Evolutionary conservation across 2,113 vertebrate genomes (phyloP), one percentile per base, ranked within the genome.

Genomic region (Aleadryas rufinucha): DNA sequence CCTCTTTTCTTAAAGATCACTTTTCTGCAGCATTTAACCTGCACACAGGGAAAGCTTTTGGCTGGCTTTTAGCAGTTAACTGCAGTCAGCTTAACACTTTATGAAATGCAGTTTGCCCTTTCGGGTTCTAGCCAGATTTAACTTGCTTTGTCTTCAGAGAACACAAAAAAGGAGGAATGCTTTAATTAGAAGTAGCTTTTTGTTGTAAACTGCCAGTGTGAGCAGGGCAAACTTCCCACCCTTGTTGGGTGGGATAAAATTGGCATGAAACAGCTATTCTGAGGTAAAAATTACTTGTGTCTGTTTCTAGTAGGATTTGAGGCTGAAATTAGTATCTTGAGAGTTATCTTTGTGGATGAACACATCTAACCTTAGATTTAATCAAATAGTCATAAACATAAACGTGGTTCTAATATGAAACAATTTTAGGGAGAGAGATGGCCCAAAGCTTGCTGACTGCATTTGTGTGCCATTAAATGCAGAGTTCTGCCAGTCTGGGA

Each of bases 31-130:
- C 27, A 0, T 84, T 93, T 87, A 87, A 74, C 89, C 89, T 81
- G 56, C 35, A 35, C 64, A 27, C 52, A 24, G 77, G 47, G 77
- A 74, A 84, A 78, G 60, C 64, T 78, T 65, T 42, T 45, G 69
- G 30, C 63, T 91, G 63, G 17, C 64, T 97, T 87, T 89, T 79
- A 76, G 91, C 84, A 89, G 90, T 70, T 87, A 89, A 63, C 81
- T 56, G 65, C 77, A 52, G 69, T 95, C 85, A 79, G 56, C 70
- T 65, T 79, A 87, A 71, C 44, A 35, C 57, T 71, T 78, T 56
- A 52, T 87, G 87, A 89, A 95, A 75, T 59, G 64, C 74, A 93
- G 84, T 75, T 89, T 96, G 90, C 78, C 92, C 87, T 96, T 96
- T 91, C 44, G 1, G 17, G 24, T 82, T 33, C 84, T 63, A 68